Evolutionary conservation across 1,140 invertebrate genomes (phyloP).

Genomic region (Dendrolimus kikuchii): DNA sequence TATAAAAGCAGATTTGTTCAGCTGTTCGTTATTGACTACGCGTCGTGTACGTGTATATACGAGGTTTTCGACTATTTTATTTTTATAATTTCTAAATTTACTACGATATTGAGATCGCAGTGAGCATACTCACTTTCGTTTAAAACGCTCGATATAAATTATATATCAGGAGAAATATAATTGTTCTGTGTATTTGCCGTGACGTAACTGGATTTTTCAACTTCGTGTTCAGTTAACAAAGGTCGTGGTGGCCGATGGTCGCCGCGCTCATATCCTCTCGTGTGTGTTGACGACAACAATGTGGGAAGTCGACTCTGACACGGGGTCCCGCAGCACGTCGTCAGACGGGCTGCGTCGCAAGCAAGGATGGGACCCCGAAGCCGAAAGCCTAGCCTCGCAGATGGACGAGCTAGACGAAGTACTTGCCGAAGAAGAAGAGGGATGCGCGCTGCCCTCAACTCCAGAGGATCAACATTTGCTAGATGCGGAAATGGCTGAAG

Average conservation of each 20-base stretch:
- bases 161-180: too few relatives aligned
- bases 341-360: conserved; percentile 70
- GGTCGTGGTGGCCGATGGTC: conserved; percentile 39
- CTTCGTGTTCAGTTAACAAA: conserved; percentile 35
- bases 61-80: conserved; percentile 9
- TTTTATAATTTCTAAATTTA: conserved; percentile 11
- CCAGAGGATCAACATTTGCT: conserved; percentile 88
- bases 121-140: too few relatives aligned
- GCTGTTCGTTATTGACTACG: conserved; percentile 48
- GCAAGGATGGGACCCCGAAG: conserved; percentile 74
- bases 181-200: conserved; percentile 38
- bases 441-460: conserved; percentile 88
- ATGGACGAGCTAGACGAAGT: conserved; percentile 71
- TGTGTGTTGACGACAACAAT: conserved; percentile 33
- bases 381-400: conserved; percentile 72
- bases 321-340: conserved; percentile 58
- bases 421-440: conserved; percentile 82
- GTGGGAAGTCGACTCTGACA: conserved; percentile 65
- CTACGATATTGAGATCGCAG: conserved; percentile 9
- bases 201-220: conserved; percentile 62
- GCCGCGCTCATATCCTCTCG: conserved; percentile 22
- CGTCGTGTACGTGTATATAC: conserved; percentile 5
- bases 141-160: too few relatives aligned
- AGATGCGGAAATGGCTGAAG: conserved; percentile 88
- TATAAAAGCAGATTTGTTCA: conserved; percentile 17